A percentile compares a stretch with the other conserved stretches of the same genome.
phyloP scores from a whole-genome alignment of 2,113 vertebrate species.

The Cyphomyrus discorhynchus region DNA sequence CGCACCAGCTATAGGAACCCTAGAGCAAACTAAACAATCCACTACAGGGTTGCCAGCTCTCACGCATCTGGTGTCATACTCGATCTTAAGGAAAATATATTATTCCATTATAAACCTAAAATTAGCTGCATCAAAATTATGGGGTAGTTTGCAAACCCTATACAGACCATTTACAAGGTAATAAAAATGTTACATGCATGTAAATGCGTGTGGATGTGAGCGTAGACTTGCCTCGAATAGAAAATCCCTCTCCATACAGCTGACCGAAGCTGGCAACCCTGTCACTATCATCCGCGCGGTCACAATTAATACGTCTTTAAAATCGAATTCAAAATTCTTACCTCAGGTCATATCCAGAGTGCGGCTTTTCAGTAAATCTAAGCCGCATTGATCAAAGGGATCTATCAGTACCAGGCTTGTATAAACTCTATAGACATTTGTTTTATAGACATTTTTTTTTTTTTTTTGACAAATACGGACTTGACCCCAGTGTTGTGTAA shows the following conservation, averaged over 20 bases:
- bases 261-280: too few species aligned
- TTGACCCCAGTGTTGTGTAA: background rate
- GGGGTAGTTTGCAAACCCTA: too few species aligned
- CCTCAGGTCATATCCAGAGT: background rate
- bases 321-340: background rate
- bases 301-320: background rate
- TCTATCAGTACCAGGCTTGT: background rate
- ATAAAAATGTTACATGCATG: too few species aligned
- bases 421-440: background rate
- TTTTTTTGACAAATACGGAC: background rate
- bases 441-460: background rate
- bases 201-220: too few species aligned
- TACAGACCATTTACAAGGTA: too few species aligned
- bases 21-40: background rate
- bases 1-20: background rate
- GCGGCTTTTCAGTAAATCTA: background rate
- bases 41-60: too few species aligned
- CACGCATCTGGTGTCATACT: too few species aligned
- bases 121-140: background rate
- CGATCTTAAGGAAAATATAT: too few species aligned
- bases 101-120: too few species aligned
- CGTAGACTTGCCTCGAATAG: too few species aligned
- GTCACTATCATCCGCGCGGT: background rate
- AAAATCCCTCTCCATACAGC: too few species aligned
- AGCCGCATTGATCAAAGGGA: background rate